Evolutionary conservation across 2,113 vertebrate genomes (phyloP).

Genomic region (Crotalus helleri): DNA sequence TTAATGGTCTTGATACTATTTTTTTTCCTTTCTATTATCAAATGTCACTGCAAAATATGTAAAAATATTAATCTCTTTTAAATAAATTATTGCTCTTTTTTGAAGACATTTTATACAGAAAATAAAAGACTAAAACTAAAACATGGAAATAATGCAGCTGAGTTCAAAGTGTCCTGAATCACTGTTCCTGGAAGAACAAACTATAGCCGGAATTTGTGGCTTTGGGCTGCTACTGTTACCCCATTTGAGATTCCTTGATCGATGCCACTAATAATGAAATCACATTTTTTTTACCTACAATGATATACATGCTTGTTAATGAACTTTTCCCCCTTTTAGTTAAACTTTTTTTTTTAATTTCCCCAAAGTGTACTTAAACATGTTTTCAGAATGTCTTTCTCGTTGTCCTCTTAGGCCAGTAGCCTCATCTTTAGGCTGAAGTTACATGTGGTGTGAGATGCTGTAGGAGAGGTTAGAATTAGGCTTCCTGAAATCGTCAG

Average conservation of each 20-base stretch:
- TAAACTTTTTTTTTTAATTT: background rate
- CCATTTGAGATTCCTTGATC: background rate
- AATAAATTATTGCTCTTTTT: background rate
- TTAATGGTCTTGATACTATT: slow-evolving; percentile 9
- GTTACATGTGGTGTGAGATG: background rate
- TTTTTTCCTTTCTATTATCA: background rate
- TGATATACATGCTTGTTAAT: background rate
- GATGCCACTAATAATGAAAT: background rate
- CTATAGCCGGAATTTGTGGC: background rate
- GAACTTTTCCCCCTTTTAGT: background rate
- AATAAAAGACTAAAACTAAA: background rate
- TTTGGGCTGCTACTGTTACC: background rate
- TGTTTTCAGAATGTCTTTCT: background rate
- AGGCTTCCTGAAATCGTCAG: background rate
- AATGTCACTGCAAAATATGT: background rate
- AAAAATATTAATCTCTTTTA: background rate
- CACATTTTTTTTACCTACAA: background rate
- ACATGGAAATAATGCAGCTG: background rate
- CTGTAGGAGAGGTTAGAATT: background rate
- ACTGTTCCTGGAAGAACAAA: background rate
- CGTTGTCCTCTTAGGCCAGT: background rate
- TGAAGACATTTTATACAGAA: background rate
- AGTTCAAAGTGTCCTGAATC: background rate
- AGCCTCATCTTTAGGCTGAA: background rate
- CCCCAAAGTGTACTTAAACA: too few species aligned